Percentiles rank a stretch among this genome's conserved stretches.
These are phyloP conservation scores for Serripes groenlandicus DNA, from an alignment of 2,888 invertebrate species.

Conservation along the genomic window DNA sequence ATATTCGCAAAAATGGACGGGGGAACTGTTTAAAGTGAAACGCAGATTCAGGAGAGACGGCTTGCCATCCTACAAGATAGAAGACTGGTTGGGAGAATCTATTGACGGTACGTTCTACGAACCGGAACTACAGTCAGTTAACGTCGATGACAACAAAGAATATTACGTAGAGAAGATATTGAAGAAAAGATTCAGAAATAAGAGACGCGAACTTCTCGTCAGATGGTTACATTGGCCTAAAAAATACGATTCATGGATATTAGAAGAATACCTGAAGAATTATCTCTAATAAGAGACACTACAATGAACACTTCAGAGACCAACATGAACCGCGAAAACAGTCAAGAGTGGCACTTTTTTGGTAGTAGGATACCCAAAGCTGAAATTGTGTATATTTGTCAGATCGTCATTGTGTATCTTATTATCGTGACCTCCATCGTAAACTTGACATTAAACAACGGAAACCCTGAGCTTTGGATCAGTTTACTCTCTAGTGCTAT, in stretches of 20 bases:
- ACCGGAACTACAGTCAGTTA: constrained; percentile 49
- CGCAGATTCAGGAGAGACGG: constrained; percentile 32
- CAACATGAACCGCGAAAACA: background rate
- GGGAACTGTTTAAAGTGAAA: constrained; percentile 49
- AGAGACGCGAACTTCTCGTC: constrained; percentile 45
- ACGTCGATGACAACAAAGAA: constrained; percentile 33
- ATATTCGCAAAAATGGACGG: constrained; percentile 62
- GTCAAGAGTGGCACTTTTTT: constrained; percentile 6
- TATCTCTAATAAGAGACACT: constrained; percentile 5
- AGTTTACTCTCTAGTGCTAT: too few species aligned
- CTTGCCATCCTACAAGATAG: constrained; percentile 38
- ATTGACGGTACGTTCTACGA: constrained; percentile 56
- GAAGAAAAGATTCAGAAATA: constrained; percentile 33
- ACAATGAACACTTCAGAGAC: background rate
- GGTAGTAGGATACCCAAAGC: too few species aligned
- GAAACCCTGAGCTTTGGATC: too few species aligned
- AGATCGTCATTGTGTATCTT: too few species aligned
- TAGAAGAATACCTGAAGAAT: background rate
- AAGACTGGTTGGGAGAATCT: constrained; percentile 37
- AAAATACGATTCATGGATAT: constrained; percentile 48
- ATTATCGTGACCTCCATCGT: too few species aligned
- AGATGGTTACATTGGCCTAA: constrained; percentile 64
- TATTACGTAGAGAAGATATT: constrained; percentile 49
- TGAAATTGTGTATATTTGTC: too few species aligned
- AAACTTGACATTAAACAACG: too few species aligned